A percentile compares a stretch with the other conserved stretches of the same genome.
Evolutionary conservation across 2,888 invertebrate genomes (phyloP).

Genomic region (Ptychoptera albimana): DNA sequence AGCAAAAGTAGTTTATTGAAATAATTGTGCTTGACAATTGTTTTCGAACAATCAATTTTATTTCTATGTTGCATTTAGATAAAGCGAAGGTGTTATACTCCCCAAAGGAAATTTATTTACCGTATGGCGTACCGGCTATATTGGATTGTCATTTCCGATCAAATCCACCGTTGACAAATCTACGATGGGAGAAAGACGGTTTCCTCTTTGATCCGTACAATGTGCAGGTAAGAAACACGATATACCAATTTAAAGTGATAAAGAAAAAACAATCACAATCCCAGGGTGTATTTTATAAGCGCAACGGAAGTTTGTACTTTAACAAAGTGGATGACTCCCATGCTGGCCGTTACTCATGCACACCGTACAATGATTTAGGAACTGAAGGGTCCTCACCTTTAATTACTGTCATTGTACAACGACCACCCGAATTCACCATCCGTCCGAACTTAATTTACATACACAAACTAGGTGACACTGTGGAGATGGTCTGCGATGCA

Average conservation of each 20-base stretch:
- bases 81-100: conserved; percentile 83
- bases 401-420: conserved; percentile 70
- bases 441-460: conserved; percentile 75
- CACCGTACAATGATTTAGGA: conserved; percentile 79
- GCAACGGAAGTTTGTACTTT: conserved; percentile 71
- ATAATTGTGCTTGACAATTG: neutral
- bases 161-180: conserved; percentile 76
- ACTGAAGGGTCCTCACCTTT: conserved; percentile 69
- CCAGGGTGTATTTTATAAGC: conserved; percentile 60
- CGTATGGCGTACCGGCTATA: conserved; percentile 64
- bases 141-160: conserved; percentile 85
- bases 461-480: conserved; percentile 59
- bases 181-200: conserved; percentile 89
- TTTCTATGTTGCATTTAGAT: conserved; percentile 38
- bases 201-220: conserved; percentile 81
- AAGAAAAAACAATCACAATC: conserved; percentile 1
- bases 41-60: neutral
- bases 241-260: neutral
- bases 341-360: conserved; percentile 79
- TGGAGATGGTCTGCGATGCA: conserved; percentile 71
- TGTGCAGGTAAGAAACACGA: conserved; percentile 36
- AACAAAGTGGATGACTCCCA: conserved; percentile 73
- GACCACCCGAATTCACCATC: conserved; percentile 67
- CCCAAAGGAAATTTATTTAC: conserved; percentile 68
- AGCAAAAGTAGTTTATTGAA: too few relatives aligned